phyloP scores from a whole-genome alignment of 1,140 invertebrate species.

The Charaxes varanes region DNA sequence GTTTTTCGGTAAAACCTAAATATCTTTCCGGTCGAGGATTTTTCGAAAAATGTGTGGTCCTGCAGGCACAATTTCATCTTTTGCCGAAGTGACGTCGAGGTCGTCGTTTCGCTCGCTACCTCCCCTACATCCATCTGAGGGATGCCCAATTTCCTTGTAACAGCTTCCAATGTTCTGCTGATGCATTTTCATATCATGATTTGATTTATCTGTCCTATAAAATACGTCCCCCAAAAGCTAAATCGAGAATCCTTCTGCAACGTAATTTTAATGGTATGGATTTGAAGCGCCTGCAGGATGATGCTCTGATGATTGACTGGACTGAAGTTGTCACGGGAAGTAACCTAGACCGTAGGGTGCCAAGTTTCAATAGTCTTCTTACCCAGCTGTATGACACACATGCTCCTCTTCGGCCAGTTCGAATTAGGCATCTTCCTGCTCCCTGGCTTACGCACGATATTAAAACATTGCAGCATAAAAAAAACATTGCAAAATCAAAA shows the following conservation, averaged over 20 bases:
- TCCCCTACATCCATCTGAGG: too few relatives aligned
- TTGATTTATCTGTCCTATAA: slow-evolving; percentile 2
- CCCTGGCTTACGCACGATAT: neutral
- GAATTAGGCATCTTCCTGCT: neutral
- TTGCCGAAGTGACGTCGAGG: too few relatives aligned
- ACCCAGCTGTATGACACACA: neutral
- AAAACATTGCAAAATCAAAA: neutral
- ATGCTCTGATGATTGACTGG: neutral
- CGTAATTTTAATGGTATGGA: slow-evolving; percentile 1
- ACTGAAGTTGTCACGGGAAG: neutral
- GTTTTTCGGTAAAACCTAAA: too few relatives aligned
- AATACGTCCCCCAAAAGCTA: neutral
- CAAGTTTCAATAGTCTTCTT: neutral
- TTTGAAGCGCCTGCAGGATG: neutral
- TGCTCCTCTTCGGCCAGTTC: neutral
- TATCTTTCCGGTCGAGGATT: too few relatives aligned
- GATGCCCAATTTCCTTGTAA: too few relatives aligned
- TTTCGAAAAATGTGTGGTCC: too few relatives aligned
- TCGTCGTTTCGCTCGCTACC: too few relatives aligned
- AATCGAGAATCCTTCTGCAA: neutral
- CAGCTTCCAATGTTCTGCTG: slow-evolving; percentile 1
- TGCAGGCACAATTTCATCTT: too few relatives aligned
- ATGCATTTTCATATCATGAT: slow-evolving; percentile 9
- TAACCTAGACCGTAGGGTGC: neutral
- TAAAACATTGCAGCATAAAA: neutral